Evolutionary conservation across 2,113 vertebrate genomes (phyloP).

Genomic region (Grantiella picta): DNA sequence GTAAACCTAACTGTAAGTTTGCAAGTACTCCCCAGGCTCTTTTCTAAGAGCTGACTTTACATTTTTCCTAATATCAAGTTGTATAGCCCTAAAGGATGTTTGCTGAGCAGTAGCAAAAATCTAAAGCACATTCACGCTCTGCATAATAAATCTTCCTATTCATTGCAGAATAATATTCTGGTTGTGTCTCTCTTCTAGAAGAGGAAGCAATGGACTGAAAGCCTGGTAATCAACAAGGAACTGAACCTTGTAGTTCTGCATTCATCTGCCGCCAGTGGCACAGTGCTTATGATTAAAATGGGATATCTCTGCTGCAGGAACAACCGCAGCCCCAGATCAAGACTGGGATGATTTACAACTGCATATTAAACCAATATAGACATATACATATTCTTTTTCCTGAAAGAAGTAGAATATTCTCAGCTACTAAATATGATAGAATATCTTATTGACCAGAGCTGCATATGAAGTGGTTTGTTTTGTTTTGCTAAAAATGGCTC

Average conservation of each 20-base stretch:
- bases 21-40: background rate
- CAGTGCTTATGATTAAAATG: background rate
- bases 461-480: background rate
- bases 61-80: background rate
- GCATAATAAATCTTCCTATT: constrained; percentile 40
- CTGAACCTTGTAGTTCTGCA: constrained; percentile 17
- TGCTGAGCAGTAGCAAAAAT: constrained; percentile 30
- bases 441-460: background rate
- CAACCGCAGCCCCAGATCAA: background rate
- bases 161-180: constrained; percentile 7
- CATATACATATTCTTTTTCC: background rate
- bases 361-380: background rate
- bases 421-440: background rate
- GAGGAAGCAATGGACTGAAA: background rate
- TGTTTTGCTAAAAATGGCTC: background rate
- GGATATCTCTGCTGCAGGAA: background rate
- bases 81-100: background rate
- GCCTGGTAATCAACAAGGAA: constrained; percentile 35
- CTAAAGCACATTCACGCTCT: background rate
- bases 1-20: background rate
- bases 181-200: constrained; percentile 18
- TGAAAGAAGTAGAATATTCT: background rate
- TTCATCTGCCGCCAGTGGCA: background rate
- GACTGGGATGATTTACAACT: background rate
- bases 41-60: constrained; percentile 28